Evolutionary conservation across 2,888 invertebrate species (phyloP).

Genomic region (Sarcophaga rosellei): DNA sequence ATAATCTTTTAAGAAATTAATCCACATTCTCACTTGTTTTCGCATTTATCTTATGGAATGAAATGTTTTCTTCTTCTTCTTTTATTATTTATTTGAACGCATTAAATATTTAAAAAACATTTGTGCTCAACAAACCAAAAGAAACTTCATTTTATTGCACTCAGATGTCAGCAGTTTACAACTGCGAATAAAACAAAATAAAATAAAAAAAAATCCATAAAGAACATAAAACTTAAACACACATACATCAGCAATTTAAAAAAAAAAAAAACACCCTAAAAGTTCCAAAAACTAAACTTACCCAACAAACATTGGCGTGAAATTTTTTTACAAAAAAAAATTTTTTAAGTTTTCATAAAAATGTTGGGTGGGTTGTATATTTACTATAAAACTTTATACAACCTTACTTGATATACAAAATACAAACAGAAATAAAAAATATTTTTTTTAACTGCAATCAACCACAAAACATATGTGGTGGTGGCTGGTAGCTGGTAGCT

Average conservation of each 20-base stretch:
- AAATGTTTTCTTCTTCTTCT: neutral
- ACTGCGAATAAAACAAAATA: neutral
- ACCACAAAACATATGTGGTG: neutral
- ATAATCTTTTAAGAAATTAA: no score
- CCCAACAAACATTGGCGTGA: neutral
- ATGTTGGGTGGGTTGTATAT: no score
- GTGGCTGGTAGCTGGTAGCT: no score
- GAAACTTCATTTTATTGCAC: constrained; percentile 42
- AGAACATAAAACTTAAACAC: constrained; percentile 35
- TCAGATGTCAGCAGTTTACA: constrained; percentile 51
- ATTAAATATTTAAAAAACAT: constrained; percentile 64
- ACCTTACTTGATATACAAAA: neutral
- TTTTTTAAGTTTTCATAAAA: no score
- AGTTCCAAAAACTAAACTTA: neutral
- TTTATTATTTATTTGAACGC: neutral
- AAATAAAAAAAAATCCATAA: constrained; percentile 12
- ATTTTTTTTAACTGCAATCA: neutral
- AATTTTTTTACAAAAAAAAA: no score
- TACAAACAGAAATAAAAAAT: neutral
- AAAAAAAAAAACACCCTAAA: neutral
- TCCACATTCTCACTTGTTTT: neutral
- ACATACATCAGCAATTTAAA: neutral
- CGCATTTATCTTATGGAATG: neutral
- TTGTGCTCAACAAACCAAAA: constrained; percentile 56
- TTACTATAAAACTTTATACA: neutral